Percentiles rank a stretch among this genome's conserved stretches.
phyloP scores from a whole-genome alignment of 1,140 invertebrate genomes.

The Megalonaias nervosa region DNA sequence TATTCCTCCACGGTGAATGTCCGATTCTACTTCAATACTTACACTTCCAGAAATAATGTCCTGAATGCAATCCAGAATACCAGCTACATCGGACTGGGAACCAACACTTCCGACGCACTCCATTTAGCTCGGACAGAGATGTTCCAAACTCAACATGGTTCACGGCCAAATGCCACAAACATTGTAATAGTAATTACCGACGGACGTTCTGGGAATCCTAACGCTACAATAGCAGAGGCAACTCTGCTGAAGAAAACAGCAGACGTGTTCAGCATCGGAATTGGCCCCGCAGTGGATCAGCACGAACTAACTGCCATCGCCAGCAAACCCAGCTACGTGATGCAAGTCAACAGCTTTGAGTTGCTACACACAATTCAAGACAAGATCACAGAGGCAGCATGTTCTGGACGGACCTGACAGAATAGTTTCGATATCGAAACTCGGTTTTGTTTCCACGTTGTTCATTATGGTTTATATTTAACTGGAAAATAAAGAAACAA shows the following conservation, averaged over 20 bases:
- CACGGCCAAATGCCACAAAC: slow-evolving; percentile 20
- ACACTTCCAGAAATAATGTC: slow-evolving; percentile 17
- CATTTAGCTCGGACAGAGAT: background rate
- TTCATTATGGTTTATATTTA: no score
- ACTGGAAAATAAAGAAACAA: no score
- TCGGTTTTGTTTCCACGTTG: no score
- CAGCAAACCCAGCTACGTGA: slow-evolving; percentile 23
- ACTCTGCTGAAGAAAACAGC: slow-evolving; percentile 15
- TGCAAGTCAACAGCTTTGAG: slow-evolving; percentile 28
- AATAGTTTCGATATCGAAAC: no score
- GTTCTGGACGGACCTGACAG: slow-evolving; percentile 22
- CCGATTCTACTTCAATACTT: slow-evolving; percentile 31
- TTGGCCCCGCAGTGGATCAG: slow-evolving; percentile 32
- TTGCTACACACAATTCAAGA: slow-evolving; percentile 24
- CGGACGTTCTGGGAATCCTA: slow-evolving; percentile 22
- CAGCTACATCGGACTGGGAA: slow-evolving; percentile 21
- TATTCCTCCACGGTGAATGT: slow-evolving; percentile 19
- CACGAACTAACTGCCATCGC: slow-evolving; percentile 35
- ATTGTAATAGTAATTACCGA: slow-evolving; percentile 41
- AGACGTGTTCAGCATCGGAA: slow-evolving; percentile 32
- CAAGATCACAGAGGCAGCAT: slow-evolving; percentile 25
- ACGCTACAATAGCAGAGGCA: slow-evolving; percentile 20
- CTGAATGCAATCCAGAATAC: slow-evolving; percentile 28
- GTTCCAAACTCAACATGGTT: slow-evolving; percentile 25
- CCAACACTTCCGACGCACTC: slow-evolving; percentile 19